These are phyloP conservation scores for Sturmia bella DNA, from an alignment of 2,888 invertebrate genomes.

Conservation along the genomic window DNA sequence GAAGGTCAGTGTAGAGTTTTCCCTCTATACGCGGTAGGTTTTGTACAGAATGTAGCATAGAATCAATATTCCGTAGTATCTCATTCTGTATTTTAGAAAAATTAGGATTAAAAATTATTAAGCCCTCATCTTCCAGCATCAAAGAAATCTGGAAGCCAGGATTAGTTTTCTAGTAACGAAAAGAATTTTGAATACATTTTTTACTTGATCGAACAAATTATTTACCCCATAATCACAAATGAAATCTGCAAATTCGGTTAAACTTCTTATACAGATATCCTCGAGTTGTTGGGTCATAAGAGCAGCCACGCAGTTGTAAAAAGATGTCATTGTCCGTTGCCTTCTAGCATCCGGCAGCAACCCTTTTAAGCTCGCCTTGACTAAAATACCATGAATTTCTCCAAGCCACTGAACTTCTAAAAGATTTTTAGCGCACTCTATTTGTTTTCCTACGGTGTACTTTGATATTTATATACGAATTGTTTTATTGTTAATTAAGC, in stretches of 20 bases:
- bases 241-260: constrained; percentile 89
- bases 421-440: constrained; percentile 86
- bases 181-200: not conserved
- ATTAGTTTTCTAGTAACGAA: constrained; percentile 84
- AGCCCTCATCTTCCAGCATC: constrained; percentile 82
- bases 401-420: constrained; percentile 84
- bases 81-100: constrained; percentile 89
- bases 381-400: constrained; percentile 78
- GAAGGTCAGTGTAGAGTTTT: constrained; percentile 83
- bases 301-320: constrained; percentile 92
- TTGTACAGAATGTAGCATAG: constrained; percentile 88
- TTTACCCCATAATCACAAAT: constrained; percentile 89
- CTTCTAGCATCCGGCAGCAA: constrained; percentile 87
- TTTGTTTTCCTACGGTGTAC: constrained; percentile 82
- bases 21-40: constrained; percentile 91
- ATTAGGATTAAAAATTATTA: constrained; percentile 87
- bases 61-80: constrained; percentile 87
- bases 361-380: constrained; percentile 86
- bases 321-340: constrained; percentile 86
- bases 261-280: constrained; percentile 89
- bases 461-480: constrained; percentile 49
- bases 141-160: constrained; percentile 85
- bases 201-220: not conserved
- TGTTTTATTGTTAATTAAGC: constrained; percentile 15
- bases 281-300: constrained; percentile 95